phyloP scores from a whole-genome alignment of 2,797 vertebrate species.

The Tangara arthus region DNA sequence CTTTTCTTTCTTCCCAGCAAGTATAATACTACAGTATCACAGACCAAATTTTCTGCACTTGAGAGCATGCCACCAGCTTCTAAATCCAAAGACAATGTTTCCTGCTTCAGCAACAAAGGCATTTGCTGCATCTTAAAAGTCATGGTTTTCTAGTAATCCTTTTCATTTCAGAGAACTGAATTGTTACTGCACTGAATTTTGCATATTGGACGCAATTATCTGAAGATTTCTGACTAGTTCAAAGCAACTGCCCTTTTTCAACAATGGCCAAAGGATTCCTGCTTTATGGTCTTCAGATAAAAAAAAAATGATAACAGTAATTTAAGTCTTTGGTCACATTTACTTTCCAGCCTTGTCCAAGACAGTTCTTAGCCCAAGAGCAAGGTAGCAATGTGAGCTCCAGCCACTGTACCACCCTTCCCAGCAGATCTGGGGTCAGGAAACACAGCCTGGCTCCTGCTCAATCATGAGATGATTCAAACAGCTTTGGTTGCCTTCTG shows the following conservation, averaged over 20 bases:
- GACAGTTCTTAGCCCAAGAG: not conserved
- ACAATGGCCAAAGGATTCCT: not conserved
- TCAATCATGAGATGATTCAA: not conserved
- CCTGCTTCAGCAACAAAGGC: not conserved
- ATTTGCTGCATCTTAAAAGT: not conserved
- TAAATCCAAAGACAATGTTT: conserved; percentile 9
- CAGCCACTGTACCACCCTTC: not conserved
- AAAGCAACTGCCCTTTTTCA: not conserved
- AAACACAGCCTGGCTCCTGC: not conserved
- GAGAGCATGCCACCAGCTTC: not conserved
- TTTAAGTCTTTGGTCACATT: not conserved
- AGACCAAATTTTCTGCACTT: conserved; percentile 7
- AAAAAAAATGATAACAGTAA: not conserved
- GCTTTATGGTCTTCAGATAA: not conserved
- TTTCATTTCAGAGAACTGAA: not conserved
- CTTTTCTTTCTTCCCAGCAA: conserved; percentile 36
- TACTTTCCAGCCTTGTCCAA: not conserved
- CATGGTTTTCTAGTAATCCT: not conserved
- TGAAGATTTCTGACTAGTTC: not conserved
- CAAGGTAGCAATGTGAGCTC: not conserved
- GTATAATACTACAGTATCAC: not conserved
- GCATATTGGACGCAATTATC: not conserved
- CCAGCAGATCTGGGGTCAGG: not conserved
- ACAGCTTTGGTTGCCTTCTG: not conserved
- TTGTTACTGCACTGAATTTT: not conserved